Conservation (phyloP, 2,113 vertebrate species). For the Crypturellus undulatus region DNA sequence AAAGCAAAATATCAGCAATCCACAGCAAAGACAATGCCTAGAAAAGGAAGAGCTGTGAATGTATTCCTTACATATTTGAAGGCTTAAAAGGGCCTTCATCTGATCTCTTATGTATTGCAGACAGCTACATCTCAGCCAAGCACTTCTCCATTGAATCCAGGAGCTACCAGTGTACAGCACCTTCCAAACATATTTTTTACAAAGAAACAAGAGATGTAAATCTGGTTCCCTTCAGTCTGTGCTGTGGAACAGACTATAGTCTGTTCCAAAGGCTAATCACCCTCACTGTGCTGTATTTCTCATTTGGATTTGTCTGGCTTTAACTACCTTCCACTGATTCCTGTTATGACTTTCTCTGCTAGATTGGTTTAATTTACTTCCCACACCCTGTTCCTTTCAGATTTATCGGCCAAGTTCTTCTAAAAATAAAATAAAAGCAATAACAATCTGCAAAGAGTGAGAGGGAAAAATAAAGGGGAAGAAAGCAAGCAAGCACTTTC, state of each 20-base stretch:
- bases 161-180: neutral
- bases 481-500: neutral
- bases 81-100: neutral
- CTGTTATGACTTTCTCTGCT: constrained; percentile 47
- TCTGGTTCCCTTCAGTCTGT: constrained; percentile 32
- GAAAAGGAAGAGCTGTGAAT: neutral
- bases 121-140: neutral
- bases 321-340: constrained; percentile 34
- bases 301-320: constrained; percentile 50
- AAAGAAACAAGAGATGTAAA: constrained; percentile 39
- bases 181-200: constrained; percentile 18
- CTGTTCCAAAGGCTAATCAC: constrained; percentile 47
- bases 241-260: neutral
- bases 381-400: constrained; percentile 15
- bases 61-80: neutral
- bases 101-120: neutral
- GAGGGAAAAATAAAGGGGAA: too few relatives aligned
- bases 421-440: constrained; percentile 35
- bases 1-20: neutral
- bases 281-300: constrained; percentile 24
- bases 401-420: constrained; percentile 45
- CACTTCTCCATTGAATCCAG: neutral
- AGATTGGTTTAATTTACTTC: constrained; percentile 59
- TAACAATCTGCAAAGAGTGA: neutral
- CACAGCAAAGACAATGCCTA: neutral